Conservation (phyloP, 1,140 invertebrate species). For the Caenorhabditis remanei region DNA sequence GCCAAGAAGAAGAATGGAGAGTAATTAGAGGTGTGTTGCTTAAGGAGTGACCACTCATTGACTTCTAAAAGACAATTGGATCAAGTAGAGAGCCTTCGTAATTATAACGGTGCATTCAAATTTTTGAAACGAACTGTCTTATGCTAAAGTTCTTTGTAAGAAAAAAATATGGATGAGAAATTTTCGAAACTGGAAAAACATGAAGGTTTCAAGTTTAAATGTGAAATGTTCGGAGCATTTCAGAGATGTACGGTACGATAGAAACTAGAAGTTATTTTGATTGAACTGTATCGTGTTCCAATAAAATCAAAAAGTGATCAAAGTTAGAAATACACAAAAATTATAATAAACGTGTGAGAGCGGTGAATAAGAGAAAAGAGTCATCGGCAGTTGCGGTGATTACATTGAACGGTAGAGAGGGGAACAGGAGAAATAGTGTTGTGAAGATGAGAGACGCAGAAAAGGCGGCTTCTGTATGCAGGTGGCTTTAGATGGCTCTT, state of each 20-base stretch:
- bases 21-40: slow-evolving; percentile 45
- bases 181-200: too few species aligned
- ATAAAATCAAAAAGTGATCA: not conserved
- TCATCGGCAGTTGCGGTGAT: not conserved
- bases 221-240: too few species aligned
- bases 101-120: too few species aligned
- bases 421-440: not conserved
- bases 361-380: not conserved
- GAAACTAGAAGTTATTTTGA: too few species aligned
- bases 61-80: slow-evolving; percentile 1
- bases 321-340: not conserved
- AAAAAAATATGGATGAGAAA: too few species aligned
- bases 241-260: too few species aligned
- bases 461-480: slow-evolving; percentile 50
- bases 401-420: slow-evolving; percentile 43
- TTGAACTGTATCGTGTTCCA: too few species aligned
- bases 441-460: not conserved
- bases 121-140: too few species aligned
- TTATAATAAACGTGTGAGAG: slow-evolving; percentile 29
- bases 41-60: not conserved
- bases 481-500: slow-evolving; percentile 56
- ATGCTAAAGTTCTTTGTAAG: too few species aligned
- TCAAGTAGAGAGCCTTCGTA: not conserved
- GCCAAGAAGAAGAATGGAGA: not conserved
- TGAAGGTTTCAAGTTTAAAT: too few species aligned